These are phyloP conservation scores for Nibea coibor DNA, from an alignment of 2,113 vertebrate genomes.

Conservation along the genomic window DNA sequence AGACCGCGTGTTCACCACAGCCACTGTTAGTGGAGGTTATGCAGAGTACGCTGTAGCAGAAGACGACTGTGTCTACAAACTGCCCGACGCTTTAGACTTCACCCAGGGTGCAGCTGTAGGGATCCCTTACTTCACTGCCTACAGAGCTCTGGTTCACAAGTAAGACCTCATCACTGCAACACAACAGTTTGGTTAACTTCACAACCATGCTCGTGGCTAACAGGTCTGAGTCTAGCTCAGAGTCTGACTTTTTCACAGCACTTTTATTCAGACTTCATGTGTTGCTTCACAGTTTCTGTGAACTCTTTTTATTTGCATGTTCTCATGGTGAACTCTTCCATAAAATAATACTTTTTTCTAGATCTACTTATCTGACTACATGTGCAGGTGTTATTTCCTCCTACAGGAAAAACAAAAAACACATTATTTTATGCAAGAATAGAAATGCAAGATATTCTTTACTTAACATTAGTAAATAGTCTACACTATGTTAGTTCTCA, in stretches of 20 bases:
- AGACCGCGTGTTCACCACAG: constrained; percentile 89
- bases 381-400: no score
- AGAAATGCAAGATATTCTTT: no score
- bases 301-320: no score
- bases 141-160: constrained; percentile 93
- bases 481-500: no score
- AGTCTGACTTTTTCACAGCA: background rate
- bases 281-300: background rate
- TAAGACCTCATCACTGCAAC: constrained; percentile 69
- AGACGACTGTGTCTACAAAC: constrained; percentile 82
- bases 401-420: no score
- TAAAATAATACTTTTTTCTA: no score
- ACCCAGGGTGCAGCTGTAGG: constrained; percentile 91
- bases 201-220: background rate
- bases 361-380: no score
- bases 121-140: constrained; percentile 94
- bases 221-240: background rate
- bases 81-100: constrained; percentile 86
- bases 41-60: constrained; percentile 89
- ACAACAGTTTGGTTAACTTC: background rate
- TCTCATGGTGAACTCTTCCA: no score
- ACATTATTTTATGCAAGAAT: no score
- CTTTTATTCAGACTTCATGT: background rate
- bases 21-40: constrained; percentile 89
- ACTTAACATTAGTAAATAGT: no score